Evolutionary conservation across 2,888 invertebrate genomes (phyloP), one percentile per base, ranked within the genome.

Genomic region (Panzeria rudis): DNA sequence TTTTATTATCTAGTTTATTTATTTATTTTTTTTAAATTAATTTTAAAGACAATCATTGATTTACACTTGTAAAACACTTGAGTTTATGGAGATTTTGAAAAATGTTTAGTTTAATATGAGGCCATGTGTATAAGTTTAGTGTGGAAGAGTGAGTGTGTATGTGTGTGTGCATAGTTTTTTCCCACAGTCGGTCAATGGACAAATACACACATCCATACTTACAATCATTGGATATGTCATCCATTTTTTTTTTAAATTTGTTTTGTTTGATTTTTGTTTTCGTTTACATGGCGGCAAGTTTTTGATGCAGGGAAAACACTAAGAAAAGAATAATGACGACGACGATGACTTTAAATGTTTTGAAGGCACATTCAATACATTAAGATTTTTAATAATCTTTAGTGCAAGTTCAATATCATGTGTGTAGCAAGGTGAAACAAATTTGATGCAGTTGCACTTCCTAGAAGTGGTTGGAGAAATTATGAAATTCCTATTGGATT

Each of bases 1-100:
- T 85, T 85, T 81, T 81, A 81, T 78, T 82, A 82, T 85, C 78
- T 82, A 71, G 62, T 64, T 56, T 61, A 11, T 9, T 6, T 61
- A 3, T 32, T 56, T 11, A 7, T 47, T 2, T 20, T n/a, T 38
- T 17, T 62, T 23, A 4, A 13, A 20, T 41, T 29, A 4, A 15
- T 80, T 61, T 82, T 85, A 82, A 79, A 82, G 80, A 87, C 88
- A 88, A 88, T 90, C 90, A 90, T 91, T 90, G 91, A 90, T 90
- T 90, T 90, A 91, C 90, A 90, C 91, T 91, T 90, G 86, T 86
- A 90, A 90, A 89, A 89, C 91, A 91, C 91, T 90, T 85, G 85
- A 81, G 83, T 83, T 91, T 75, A 72, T 78, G 71, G 77, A 72
- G 76, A 81, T 76, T 84, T 76, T 64, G 11, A 52, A 78, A 35